Evolutionary conservation across 2,797 vertebrate genomes (phyloP).

Genomic region (Cuculus canorus): DNA sequence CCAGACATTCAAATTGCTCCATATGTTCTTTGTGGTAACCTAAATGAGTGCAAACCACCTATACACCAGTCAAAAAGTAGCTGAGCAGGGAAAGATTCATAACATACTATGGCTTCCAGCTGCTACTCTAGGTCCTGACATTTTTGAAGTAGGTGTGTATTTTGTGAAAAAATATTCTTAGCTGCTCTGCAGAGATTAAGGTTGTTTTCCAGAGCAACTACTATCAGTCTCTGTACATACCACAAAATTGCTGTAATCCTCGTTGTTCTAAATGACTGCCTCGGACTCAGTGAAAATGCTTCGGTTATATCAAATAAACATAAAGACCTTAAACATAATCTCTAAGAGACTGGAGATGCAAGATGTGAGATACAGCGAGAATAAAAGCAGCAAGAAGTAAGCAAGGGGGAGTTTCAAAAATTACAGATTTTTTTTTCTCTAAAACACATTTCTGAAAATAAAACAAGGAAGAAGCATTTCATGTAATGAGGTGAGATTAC

Average conservation of each 20-base stretch:
- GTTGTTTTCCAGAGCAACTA: not conserved
- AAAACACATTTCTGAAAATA: not conserved
- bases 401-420: not conserved
- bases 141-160: not conserved
- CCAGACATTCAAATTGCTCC: not conserved
- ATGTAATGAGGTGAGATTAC: not conserved
- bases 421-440: not conserved
- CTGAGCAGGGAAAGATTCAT: not conserved
- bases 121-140: not conserved
- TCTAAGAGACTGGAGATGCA: not conserved
- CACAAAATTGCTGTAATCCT: not conserved
- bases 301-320: not conserved
- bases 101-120: not conserved
- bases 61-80: not conserved
- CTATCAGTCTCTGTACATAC: not conserved
- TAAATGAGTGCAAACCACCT: not conserved
- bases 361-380: not conserved
- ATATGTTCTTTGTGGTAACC: not conserved
- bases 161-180: not conserved
- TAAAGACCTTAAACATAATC: not conserved
- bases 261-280: not conserved
- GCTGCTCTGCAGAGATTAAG: not conserved
- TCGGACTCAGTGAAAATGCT: not conserved
- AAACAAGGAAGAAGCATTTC: not conserved
- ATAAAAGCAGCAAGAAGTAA: not conserved